Base-by-base conservation (phyloP, 1,140 invertebrate genomes). In the Riptortus pedestris region DNA sequence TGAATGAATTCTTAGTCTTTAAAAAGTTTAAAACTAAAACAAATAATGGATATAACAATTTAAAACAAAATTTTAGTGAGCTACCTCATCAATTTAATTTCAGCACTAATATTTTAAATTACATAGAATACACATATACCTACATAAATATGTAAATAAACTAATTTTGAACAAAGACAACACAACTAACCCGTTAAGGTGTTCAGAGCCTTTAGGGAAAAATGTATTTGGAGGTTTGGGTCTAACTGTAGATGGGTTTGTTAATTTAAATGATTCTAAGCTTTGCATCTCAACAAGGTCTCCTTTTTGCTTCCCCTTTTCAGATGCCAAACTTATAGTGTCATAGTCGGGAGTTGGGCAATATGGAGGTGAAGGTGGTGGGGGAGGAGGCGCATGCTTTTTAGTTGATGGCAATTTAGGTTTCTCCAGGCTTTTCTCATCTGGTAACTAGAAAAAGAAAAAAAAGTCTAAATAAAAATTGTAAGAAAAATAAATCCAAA, bases 201-300 rank as follows among this genome's bases (percentile, higher is more conserved):
- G 28, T 38, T 51, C 55, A 58, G 60, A 66, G 26, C 47, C 61
- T 24, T 26, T 55, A 58, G 48, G 63, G 67, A 87, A 87, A 68
- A 87, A 87, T 29, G 82, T 83, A 5, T 80, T 75, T 27, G 84
- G 85, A 33, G 84, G 83, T 70, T 81, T 83, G 18, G 83, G 83
- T 62, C 77, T 76, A 4, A 78, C 72, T 38, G 77, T 76, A 5
- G 72, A 73, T 12, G 75, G 72, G 67, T 85, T 83, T 47, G 83
- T 84, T 45, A 86, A 70, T 69, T 82, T 82, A 72, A 83, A 86
- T 0, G 85, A 86, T 71, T 86, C 84, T 58, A 87, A 73, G 18
- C 84, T 85, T 68, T 86, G 82, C 78, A 86, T 81, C 71, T 86
- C 84, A 9, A 82, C 80, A 2, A 72, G 75, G 64, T 83, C 81